These are phyloP conservation scores for Hypercompe scribonia DNA, from an alignment of 2,888 invertebrate species.

Conservation along the genomic window DNA sequence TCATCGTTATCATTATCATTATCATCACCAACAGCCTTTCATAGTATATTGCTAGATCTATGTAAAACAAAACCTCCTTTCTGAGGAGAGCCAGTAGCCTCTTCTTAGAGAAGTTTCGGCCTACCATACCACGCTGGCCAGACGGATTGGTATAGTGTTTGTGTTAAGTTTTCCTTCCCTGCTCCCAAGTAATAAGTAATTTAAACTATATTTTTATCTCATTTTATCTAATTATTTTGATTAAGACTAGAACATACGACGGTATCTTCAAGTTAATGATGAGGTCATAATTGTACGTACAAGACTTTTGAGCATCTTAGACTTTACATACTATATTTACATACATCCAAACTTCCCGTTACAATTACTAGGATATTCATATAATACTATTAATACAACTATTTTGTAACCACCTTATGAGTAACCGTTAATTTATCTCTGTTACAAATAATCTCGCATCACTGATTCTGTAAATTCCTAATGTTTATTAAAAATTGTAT, in stretches of 20 bases:
- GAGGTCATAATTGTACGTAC: conserved; percentile 26
- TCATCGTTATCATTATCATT: too few species aligned
- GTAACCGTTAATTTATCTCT: background rate
- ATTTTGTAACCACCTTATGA: conserved; percentile 10
- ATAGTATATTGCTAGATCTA: background rate
- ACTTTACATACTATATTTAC: conserved; percentile 3
- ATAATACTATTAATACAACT: conserved; percentile 6
- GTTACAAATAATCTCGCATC: background rate
- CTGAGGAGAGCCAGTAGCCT: too few species aligned
- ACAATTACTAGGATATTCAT: conserved; percentile 27
- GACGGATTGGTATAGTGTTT: too few species aligned
- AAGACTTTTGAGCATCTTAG: conserved; percentile 1
- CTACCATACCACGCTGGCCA: too few species aligned
- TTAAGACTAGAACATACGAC: conserved; percentile 44
- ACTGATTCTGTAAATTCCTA: background rate
- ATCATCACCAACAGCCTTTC: background rate
- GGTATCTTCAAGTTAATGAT: conserved; percentile 35
- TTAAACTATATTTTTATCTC: conserved; percentile 1
- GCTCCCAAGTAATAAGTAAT: background rate
- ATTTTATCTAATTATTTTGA: conserved; percentile 18
- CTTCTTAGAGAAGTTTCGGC: too few species aligned
- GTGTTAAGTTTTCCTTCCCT: too few species aligned
- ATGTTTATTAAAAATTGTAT: background rate
- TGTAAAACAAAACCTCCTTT: too few species aligned
- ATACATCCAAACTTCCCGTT: background rate